Percentiles rank a stretch among this genome's conserved stretches.
These are phyloP conservation scores for Hirtodrosophila trivittata DNA, from an alignment of 2,888 invertebrate species.

Conservation along the genomic window DNA sequence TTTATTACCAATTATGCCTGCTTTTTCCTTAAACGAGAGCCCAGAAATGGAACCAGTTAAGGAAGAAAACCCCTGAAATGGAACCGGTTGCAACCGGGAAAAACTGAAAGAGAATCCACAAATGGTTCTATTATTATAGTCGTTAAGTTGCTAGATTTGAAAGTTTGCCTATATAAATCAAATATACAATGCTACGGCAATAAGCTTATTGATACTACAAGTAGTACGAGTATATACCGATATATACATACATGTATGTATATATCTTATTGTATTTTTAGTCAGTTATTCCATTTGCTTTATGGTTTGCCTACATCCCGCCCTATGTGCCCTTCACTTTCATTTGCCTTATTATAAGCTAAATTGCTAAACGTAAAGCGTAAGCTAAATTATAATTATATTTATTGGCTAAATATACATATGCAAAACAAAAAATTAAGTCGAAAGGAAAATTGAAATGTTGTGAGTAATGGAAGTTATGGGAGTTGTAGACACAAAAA, in stretches of 20 bases:
- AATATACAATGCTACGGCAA: conserved; percentile 54
- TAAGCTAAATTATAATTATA: conserved; percentile 68
- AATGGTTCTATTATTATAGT: conserved; percentile 34
- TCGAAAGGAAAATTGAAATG: conserved; percentile 41
- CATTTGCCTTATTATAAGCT: conserved; percentile 80
- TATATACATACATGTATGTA: conserved; percentile 25
- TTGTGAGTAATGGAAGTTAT: conserved; percentile 42
- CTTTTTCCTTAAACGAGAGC: conserved; percentile 59
- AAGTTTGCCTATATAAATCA: conserved; percentile 67
- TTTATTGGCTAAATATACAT: conserved; percentile 48
- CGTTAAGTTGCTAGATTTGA: conserved; percentile 71
- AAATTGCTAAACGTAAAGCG: conserved; percentile 62
- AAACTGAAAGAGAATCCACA: not conserved
- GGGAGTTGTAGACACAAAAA: conserved; percentile 17
- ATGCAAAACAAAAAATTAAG: conserved; percentile 36
- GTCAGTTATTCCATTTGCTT: conserved; percentile 56
- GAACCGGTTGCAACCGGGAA: conserved; percentile 20
- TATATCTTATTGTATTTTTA: conserved; percentile 36
- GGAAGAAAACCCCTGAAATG: conserved; percentile 7
- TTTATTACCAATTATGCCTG: conserved; percentile 71
- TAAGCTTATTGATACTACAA: conserved; percentile 13
- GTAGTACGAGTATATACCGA: conserved; percentile 10
- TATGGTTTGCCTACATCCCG: conserved; percentile 64
- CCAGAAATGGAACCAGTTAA: conserved; percentile 31
- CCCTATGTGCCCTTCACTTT: conserved; percentile 81